Percentiles rank a stretch among this genome's conserved stretches.
Evolutionary conservation across 2,113 vertebrate species (phyloP).

Genomic region (Menidia beryllina): DNA sequence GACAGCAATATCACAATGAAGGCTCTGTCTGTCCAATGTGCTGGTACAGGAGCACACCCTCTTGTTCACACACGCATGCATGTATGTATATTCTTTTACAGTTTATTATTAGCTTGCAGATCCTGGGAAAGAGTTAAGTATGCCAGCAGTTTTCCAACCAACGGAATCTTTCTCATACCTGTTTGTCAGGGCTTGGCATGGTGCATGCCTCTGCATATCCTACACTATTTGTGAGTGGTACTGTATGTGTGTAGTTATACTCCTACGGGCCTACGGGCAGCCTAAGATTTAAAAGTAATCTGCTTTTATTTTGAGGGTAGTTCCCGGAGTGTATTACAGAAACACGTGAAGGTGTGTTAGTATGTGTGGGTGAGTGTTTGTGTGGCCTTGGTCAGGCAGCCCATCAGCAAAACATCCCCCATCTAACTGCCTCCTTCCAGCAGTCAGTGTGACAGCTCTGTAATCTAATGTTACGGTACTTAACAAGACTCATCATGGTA

Average conservation of each 20-base stretch:
- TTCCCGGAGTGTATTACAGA: conserved; percentile 34
- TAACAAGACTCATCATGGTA: conserved; percentile 56
- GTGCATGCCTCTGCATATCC: conserved; percentile 74
- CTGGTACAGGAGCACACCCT: conserved; percentile 42
- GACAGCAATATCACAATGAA: conserved; percentile 73
- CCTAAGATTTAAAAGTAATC: conserved; percentile 34
- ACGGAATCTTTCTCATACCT: conserved; percentile 72
- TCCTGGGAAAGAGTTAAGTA: conserved; percentile 55
- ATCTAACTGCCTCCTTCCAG: conserved; percentile 69
- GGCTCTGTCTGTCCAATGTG: conserved; percentile 67
- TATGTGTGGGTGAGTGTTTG: conserved; percentile 29
- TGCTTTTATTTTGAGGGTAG: conserved; percentile 49
- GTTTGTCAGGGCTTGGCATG: conserved; percentile 64
- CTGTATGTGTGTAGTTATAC: conserved; percentile 13
- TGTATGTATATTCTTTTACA: conserved; percentile 12
- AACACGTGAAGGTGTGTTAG: conserved; percentile 33
- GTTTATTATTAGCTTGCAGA: conserved; percentile 55
- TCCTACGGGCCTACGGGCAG: conserved; percentile 43
- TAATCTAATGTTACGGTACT: conserved; percentile 72
- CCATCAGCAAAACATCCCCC: conserved; percentile 69
- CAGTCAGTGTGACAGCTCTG: conserved; percentile 69
- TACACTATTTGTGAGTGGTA: conserved; percentile 14
- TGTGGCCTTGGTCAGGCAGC: conserved; percentile 59
- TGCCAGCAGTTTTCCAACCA: conserved; percentile 49
- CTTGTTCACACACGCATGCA: conserved; percentile 18